A percentile compares a stretch with the other conserved stretches of the same genome.
phyloP scores from a whole-genome alignment of 1,140 invertebrate genomes.

The Calosoma granatense region DNA sequence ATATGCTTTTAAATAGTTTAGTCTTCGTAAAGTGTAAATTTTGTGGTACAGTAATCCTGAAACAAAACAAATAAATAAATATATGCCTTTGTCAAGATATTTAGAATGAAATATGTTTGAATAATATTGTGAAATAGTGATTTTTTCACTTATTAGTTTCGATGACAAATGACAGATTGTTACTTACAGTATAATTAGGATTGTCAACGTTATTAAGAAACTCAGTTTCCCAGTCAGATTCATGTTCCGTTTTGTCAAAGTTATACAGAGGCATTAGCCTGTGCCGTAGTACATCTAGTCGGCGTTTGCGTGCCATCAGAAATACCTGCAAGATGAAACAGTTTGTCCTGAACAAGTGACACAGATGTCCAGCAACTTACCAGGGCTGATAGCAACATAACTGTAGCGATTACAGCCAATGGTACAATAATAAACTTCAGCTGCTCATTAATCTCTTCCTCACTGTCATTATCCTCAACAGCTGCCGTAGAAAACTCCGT shows the following conservation, averaged over 20 bases:
- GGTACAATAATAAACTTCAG: constrained; percentile 40
- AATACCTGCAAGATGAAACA: constrained; percentile 32
- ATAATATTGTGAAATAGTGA: no score
- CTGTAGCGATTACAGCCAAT: constrained; percentile 37
- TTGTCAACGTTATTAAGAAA: constrained; percentile 21
- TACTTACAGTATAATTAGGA: constrained; percentile 3
- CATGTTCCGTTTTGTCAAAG: constrained; percentile 51
- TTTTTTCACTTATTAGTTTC: no score
- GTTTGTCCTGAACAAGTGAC: no score
- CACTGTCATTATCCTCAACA: not conserved
- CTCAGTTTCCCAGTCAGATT: constrained; percentile 52
- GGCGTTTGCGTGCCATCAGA: constrained; percentile 38
- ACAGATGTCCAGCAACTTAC: constrained; percentile 23
- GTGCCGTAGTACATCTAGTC: constrained; percentile 47
- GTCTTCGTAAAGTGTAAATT: not conserved
- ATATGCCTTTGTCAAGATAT: not conserved
- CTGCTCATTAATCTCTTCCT: constrained; percentile 22
- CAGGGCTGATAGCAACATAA: constrained; percentile 37
- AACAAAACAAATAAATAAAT: not conserved
- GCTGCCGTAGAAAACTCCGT: not conserved
- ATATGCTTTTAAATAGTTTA: not conserved
- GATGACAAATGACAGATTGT: no score
- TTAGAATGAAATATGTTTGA: not conserved
- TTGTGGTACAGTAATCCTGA: constrained; percentile 1
- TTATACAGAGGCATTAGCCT: constrained; percentile 57